These are phyloP conservation scores for Cnemophilus loriae DNA, from an alignment of 2,113 vertebrate genomes.

Conservation along the genomic window DNA sequence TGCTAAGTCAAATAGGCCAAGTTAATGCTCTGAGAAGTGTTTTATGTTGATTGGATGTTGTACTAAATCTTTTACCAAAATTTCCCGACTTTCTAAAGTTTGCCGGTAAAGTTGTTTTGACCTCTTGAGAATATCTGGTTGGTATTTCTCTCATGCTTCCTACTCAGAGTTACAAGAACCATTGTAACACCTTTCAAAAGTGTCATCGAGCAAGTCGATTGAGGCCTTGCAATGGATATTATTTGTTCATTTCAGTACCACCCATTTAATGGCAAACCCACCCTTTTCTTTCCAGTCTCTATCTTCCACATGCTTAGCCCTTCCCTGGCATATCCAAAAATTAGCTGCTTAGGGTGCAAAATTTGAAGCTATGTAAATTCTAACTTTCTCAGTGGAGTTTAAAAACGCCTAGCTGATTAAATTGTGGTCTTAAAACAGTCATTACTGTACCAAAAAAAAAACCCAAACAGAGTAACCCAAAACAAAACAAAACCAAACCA, in stretches of 20 bases:
- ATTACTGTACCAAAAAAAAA: neutral
- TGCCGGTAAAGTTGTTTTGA: neutral
- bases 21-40: neutral
- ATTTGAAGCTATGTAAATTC: neutral
- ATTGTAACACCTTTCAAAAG: neutral
- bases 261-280: neutral
- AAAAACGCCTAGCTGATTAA: neutral
- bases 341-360: neutral
- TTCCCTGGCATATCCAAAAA: neutral
- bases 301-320: neutral
- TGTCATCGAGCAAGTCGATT: rapidly evolving
- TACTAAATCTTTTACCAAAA: neutral
- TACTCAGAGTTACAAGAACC: neutral
- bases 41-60: neutral
- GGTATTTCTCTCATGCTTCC: neutral
- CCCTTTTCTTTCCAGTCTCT: neutral
- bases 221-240: no score
- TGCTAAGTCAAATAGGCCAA: neutral
- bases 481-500: neutral
- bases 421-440: neutral
- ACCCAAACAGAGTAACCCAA: neutral
- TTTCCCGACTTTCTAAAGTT: neutral
- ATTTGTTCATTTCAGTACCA: neutral
- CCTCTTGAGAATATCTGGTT: neutral
- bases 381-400: neutral